These are phyloP conservation scores for Malurus elegans DNA, from an alignment of 2,113 vertebrate genomes.

Conservation along the genomic window DNA sequence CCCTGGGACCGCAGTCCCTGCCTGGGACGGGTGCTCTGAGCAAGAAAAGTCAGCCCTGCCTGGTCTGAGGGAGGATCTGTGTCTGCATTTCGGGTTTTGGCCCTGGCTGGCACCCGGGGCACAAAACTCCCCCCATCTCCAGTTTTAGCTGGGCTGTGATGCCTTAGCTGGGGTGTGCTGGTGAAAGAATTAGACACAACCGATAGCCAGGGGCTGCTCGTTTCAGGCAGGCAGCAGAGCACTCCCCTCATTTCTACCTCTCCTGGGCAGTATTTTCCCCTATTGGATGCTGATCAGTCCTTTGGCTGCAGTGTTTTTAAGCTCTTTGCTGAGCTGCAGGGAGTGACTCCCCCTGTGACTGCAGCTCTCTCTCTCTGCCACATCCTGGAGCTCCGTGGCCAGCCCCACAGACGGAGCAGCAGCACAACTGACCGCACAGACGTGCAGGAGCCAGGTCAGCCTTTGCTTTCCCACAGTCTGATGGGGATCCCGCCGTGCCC, in stretches of 20 bases:
- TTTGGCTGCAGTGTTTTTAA: not conserved
- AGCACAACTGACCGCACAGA: not conserved
- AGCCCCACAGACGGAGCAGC: not conserved
- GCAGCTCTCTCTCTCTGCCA: not conserved
- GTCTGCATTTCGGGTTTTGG: not conserved
- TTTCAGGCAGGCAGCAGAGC: not conserved
- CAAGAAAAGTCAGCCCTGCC: not conserved
- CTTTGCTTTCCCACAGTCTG: not conserved
- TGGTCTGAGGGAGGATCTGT: no score
- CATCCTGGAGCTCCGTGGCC: not conserved
- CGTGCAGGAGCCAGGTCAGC: rapidly evolving
- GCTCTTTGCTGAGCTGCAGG: not conserved
- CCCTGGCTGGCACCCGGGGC: not conserved
- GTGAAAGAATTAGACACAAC: not conserved
- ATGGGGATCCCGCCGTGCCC: not conserved
- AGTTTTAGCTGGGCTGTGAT: not conserved
- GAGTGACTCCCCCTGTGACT: not conserved
- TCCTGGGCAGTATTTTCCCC: not conserved
- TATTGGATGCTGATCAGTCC: not conserved
- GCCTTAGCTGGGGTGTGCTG: not conserved
- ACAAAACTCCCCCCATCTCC: rapidly evolving
- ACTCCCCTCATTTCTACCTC: not conserved
- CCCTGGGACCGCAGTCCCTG: not conserved
- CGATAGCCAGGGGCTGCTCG: not conserved
- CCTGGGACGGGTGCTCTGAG: not conserved